Base-by-base conservation (phyloP, 1,140 invertebrate species). In the Calliphora vicina region DNA sequence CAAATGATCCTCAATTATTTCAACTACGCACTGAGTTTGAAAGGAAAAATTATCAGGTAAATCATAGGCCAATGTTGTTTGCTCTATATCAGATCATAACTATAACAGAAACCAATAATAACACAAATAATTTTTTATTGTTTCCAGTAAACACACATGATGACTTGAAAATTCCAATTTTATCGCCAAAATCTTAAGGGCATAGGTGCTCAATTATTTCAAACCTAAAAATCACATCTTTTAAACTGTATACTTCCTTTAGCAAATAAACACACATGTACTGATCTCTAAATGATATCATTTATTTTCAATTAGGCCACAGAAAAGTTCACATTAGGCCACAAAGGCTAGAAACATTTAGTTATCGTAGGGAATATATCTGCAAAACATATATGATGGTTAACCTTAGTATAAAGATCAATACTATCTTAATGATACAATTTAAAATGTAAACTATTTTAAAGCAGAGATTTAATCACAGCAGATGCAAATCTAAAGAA, bases 281-380 rank as follows among this genome's bases (percentile, higher is more conserved):
- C 45, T 50, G 45, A 50, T 50, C 17, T 50, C 12, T 15, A 10
- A 50, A 50, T 4, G 2, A 50, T 50, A 50, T 1, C 12, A 50
- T 12, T 50, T 17, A 67, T 3, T 23, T 67, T n/a, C 17, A 23
- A 67, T 23, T 67, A 67, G n/a, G 61, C 61, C 20, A 67, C 61
- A 67, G 25, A 27, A 72, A 73, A 73, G 71, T 73, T 73, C 71
- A 73, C 71, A 73, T 73, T 27, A 76, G 73, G 73, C 35, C n/a
- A 67, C 9, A 20, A 67, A 5, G 35, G 25, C 9, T 23, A 13
- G 25, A 67, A 25, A 67, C 61, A 67, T 6, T 25, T 20, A 20
- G n/a, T 76, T 76, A 76, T 76, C 73, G n/a, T n/a, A 17, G 1
- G 17, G 2, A 15, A 42, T 2, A 35, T 42, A 76, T 76, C 73